Evolutionary conservation across 1,140 invertebrate species (phyloP), one percentile per base, ranked within the genome.

Genomic region (Eurytemora carolleeae): DNA sequence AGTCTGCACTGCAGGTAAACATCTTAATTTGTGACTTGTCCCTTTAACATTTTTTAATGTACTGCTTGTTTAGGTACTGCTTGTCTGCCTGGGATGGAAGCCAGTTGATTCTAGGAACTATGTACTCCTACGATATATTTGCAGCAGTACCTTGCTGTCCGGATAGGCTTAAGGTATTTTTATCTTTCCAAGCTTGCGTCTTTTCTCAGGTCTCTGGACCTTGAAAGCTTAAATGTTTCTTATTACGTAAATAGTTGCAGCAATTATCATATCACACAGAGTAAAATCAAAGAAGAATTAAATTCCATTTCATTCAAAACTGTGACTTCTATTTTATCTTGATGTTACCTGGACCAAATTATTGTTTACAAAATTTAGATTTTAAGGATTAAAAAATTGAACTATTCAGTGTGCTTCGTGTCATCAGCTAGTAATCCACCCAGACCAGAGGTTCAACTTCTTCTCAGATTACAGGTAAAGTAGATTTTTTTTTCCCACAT

Each of bases 81-180:
- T 81, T 80, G 60, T 79, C 81, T 63, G 82, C 81, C 61, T 97
- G 92, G 91, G 86, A 92, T 71, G 92, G 92, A 18, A 86, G 86
- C 3, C 86, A 86, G 26, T 79, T 96, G 53, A 86, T 95, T 26
- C 76, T 96, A 18, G 92, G 93, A 55, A 93, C 90, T 58, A 93
- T 95, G 88, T 97, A 97, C 73, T 87, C 89, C 54, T 97, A 94
- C 69, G 92, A 97, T 73, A 89, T 97, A 64, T 96, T 97, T 73
- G 92, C 92, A 69, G 90, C 91, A 55, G 88, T 85, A 76, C 89
- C 90, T 17, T 97, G 93, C 71, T 97, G 92, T 76, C 79, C 83
- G 70, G 87, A 93, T 68, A 79, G 91, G 68, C 79, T 95, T 60
- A 88, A 87, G 80, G 87, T 91, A 72, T n/a, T n/a, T 75, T 73